Evolutionary conservation across 2,888 invertebrate species (phyloP), one percentile per base, ranked within the genome.

Genomic region (Oscheius sp.): DNA sequence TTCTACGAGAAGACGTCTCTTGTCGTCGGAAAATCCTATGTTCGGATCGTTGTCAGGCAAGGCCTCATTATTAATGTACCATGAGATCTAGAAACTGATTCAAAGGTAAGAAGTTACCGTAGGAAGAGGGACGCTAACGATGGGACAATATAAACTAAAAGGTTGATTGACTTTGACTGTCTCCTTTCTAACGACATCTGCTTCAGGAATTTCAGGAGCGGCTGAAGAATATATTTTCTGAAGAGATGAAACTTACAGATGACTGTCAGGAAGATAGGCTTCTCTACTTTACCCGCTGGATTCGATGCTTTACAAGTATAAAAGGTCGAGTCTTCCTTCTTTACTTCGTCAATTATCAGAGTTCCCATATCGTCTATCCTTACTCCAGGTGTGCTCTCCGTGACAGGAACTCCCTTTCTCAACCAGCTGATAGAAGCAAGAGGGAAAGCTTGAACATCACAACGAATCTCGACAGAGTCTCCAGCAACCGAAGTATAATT

Each of bases 261-360:
- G 0, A 91, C 90, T 14, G 86, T 85, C 0, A 91, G 82, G n/a
- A 86, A 80, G 56, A 90, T 89, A 0, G 87, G 87, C 0, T 89
- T 88, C 50, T 88, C 87, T 1, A 88, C 88, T 0, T 89, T 88
- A 0, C 91, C 91, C 0, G 90, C 90, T 0, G 87, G 87, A 86
- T 91, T 91, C 24, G 87, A 86, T 0, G 89, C 90, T 1, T 89
- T 87, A 78, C 91, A 92, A 0, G 89, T 88, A 83, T 90, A 91
- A 0, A 87, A 87, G 0, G 90, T 89, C 2, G 88, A 87, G 73
- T 90, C 88, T 26, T 77, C 73, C 33, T 72, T 54, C 17, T 67
- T 20, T 2, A 77, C 82, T 20, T 75, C 72, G 6, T 76, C 67
- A 26, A 84, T 75, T 14, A 81, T 72, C 33, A 83, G 68, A 5